Evolutionary conservation across 1,140 invertebrate genomes (phyloP).

Genomic region (Chrysoperla carnea): DNA sequence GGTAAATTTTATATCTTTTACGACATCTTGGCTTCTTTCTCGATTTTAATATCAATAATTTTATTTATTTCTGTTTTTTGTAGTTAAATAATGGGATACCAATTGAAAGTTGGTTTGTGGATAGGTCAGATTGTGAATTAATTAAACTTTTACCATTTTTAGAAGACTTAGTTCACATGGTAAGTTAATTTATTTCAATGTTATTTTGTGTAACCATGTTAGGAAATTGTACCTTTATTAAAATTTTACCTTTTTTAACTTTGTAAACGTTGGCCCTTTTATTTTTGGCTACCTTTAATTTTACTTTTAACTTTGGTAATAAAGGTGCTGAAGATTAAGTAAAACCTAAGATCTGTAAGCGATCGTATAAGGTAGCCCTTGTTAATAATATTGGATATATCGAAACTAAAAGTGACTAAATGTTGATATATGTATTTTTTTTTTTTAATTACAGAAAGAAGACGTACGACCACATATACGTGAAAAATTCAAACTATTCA

Average conservation of each 20-base stretch:
- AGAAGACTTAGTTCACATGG: slow-evolving; percentile 62
- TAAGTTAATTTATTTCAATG: slow-evolving; percentile 23
- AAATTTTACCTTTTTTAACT: too few relatives aligned
- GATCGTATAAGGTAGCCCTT: too few relatives aligned
- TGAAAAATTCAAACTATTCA: slow-evolving; percentile 76
- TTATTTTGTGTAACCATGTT: too few relatives aligned
- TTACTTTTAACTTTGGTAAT: too few relatives aligned
- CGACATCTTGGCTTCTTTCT: too few relatives aligned
- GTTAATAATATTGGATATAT: too few relatives aligned
- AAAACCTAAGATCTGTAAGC: too few relatives aligned
- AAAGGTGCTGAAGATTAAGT: too few relatives aligned
- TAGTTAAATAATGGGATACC: slow-evolving; percentile 93
- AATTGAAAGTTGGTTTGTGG: slow-evolving; percentile 94
- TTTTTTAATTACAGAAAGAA: slow-evolving; percentile 57
- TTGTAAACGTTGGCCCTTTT: too few relatives aligned
- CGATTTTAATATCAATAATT: background rate
- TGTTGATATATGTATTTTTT: slow-evolving; percentile 7
- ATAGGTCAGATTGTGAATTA: slow-evolving; percentile 76
- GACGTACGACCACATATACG: slow-evolving; percentile 82
- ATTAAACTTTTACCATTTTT: slow-evolving; percentile 88
- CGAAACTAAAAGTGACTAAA: too few relatives aligned
- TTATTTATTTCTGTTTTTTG: slow-evolving; percentile 20
- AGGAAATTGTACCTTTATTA: too few relatives aligned
- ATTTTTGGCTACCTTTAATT: too few relatives aligned
- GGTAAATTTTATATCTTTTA: slow-evolving; percentile 26